phyloP scores from a whole-genome alignment of 2,888 invertebrate genomes.

The Protophormia terraenovae region DNA sequence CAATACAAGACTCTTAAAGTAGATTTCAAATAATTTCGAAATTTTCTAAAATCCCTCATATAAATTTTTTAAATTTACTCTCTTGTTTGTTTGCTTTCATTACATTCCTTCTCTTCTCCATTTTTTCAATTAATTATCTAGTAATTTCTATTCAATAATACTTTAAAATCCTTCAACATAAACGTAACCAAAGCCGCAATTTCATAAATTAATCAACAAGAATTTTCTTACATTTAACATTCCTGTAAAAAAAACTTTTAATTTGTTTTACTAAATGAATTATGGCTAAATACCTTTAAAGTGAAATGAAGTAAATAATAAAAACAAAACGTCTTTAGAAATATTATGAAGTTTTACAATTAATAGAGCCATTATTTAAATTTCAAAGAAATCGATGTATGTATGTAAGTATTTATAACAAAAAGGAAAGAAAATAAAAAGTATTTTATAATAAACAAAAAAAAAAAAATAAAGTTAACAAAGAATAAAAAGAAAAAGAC shows the following conservation, averaged over 20 bases:
- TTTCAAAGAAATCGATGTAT: slow-evolving; percentile 11
- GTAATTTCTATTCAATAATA: not conserved
- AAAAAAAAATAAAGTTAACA: not conserved
- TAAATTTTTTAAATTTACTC: too few relatives aligned
- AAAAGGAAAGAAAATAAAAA: not conserved
- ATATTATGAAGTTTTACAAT: slow-evolving; percentile 8
- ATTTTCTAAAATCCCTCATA: too few relatives aligned
- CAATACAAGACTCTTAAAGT: too few relatives aligned
- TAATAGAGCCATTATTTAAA: not conserved
- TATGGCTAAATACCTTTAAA: slow-evolving; percentile 4
- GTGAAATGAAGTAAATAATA: slow-evolving; percentile 4
- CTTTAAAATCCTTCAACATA: not conserved
- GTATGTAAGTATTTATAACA: slow-evolving; percentile 6
- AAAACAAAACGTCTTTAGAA: not conserved
- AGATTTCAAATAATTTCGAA: too few relatives aligned
- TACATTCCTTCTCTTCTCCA: not conserved
- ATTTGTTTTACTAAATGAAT: not conserved
- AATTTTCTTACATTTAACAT: not conserved
- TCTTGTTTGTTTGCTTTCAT: too few relatives aligned
- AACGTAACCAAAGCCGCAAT: not conserved
- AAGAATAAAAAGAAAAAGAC: not conserved
- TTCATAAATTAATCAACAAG: slow-evolving; percentile 43
- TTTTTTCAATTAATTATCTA: not conserved
- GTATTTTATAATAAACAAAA: not conserved
- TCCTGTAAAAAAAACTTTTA: not conserved